A percentile compares a stretch with the other conserved stretches of the same genome.
phyloP scores from a whole-genome alignment of 2,797 vertebrate genomes.

The Falco cherrug region DNA sequence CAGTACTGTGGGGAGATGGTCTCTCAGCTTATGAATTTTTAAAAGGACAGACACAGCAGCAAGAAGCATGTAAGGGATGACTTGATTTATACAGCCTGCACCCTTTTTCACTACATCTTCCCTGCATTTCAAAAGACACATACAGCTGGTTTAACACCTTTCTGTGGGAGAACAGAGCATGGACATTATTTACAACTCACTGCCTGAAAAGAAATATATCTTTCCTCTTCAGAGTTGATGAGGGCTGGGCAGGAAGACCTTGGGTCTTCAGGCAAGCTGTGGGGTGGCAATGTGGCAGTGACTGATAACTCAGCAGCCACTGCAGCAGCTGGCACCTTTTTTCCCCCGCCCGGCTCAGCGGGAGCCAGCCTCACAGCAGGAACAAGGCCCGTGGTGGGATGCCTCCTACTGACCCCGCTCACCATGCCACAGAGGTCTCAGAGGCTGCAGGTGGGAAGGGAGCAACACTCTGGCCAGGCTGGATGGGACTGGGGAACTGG shows the following conservation, averaged over 20 bases:
- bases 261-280: background rate
- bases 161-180: background rate
- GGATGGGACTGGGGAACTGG: background rate
- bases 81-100: background rate
- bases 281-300: background rate
- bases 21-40: background rate
- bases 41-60: background rate
- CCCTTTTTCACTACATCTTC: background rate
- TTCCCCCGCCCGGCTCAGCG: background rate
- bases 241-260: background rate
- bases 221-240: background rate
- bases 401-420: background rate
- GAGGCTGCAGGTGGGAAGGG: background rate
- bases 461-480: background rate
- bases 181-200: background rate
- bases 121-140: background rate
- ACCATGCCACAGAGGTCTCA: background rate
- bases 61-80: background rate
- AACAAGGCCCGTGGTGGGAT: fast-evolving
- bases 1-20: background rate
- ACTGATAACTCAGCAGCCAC: background rate
- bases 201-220: background rate
- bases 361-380: background rate
- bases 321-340: background rate
- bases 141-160: background rate